Evolutionary conservation across 2,113 vertebrate genomes (phyloP).

Genomic region (Vidua macroura): DNA sequence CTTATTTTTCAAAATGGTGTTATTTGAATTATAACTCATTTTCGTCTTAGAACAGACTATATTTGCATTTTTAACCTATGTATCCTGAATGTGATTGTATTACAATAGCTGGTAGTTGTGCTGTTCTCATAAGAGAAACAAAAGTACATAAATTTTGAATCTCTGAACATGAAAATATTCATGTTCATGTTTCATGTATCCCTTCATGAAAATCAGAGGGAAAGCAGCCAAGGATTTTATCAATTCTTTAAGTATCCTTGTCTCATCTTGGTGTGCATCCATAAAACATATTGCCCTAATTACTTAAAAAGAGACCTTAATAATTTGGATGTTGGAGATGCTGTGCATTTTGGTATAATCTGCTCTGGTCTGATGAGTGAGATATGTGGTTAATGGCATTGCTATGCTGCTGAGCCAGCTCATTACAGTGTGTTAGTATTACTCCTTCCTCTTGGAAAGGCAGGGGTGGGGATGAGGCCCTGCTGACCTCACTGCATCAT

Average conservation of each 20-base stretch:
- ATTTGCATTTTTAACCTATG: neutral
- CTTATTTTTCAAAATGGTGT: neutral
- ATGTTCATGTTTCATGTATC: neutral
- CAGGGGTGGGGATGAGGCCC: neutral
- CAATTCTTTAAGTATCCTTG: neutral
- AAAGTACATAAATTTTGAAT: neutral
- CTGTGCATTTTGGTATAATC: neutral
- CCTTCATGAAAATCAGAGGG: neutral
- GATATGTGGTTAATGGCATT: neutral
- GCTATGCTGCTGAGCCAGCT: neutral
- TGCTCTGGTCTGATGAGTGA: neutral
- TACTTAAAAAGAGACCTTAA: neutral
- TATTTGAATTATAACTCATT: neutral
- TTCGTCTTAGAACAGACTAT: neutral
- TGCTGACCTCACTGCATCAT: neutral
- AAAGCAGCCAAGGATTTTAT: neutral
- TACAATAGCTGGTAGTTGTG: neutral
- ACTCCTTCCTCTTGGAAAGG: neutral
- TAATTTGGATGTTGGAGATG: neutral
- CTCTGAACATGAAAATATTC: neutral
- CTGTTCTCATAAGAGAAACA: neutral
- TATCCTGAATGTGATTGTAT: neutral
- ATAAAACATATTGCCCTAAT: neutral
- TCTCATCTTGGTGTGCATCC: neutral
- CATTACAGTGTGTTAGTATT: neutral